Evolutionary conservation across 2,888 invertebrate genomes (phyloP).

Genomic region (Clanis bilineata): DNA sequence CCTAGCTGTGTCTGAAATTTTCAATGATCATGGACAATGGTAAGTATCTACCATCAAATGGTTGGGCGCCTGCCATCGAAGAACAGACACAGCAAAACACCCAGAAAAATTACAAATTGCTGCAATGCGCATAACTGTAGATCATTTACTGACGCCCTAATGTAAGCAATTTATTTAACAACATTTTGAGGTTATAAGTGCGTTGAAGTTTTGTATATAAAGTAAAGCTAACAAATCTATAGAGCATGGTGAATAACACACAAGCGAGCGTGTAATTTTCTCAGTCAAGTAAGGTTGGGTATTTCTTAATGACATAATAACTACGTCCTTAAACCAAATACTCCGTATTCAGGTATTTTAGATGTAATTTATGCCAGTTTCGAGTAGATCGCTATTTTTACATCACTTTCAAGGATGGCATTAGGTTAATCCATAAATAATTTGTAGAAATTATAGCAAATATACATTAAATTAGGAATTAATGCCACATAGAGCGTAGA

Average conservation of each 20-base stretch:
- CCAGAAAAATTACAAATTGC: too few relatives aligned
- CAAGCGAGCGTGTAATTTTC: conserved; percentile 8
- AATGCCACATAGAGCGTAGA: too few relatives aligned
- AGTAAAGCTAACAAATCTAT: neutral
- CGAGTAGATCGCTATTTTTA: neutral
- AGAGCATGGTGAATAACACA: neutral
- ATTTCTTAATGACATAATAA: conserved; percentile 12
- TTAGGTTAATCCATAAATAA: neutral
- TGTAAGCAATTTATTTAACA: too few relatives aligned
- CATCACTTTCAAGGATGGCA: neutral
- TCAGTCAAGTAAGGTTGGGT: conserved; percentile 5
- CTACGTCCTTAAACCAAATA: conserved; percentile 11
- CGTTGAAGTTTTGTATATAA: neutral
- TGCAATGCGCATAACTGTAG: too few relatives aligned
- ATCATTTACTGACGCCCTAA: too few relatives aligned
- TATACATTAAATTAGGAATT: too few relatives aligned
- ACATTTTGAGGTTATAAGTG: too few relatives aligned
- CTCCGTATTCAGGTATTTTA: neutral
- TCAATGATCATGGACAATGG: too few relatives aligned
- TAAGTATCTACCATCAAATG: too few relatives aligned
- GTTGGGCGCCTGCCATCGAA: too few relatives aligned
- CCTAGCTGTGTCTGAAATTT: too few relatives aligned
- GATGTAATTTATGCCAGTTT: neutral
- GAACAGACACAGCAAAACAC: too few relatives aligned
- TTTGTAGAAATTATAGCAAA: neutral